These are phyloP conservation scores for Platygyra sinensis DNA, from an alignment of 64 coral and sea anemone species.

Conservation along the genomic window DNA sequence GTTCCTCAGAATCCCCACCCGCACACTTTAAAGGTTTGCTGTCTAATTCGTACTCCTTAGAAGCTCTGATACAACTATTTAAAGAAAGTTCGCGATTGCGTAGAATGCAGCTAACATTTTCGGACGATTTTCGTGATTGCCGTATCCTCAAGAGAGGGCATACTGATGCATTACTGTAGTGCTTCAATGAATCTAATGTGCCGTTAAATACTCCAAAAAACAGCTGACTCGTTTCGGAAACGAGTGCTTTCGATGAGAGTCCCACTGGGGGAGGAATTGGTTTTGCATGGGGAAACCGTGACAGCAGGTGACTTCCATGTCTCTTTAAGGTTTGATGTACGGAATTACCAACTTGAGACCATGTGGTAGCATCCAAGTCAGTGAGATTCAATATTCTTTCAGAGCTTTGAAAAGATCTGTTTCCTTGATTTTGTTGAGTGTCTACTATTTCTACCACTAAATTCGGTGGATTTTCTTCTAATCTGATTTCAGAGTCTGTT, in stretches of 20 bases:
- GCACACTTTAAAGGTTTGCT: constrained; percentile 38
- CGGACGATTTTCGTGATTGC: neutral
- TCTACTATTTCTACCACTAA: neutral
- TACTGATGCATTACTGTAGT: neutral
- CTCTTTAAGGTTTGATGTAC: neutral
- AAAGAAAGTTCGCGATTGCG: neutral
- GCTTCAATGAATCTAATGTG: neutral
- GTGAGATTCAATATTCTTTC: neutral
- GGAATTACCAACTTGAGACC: neutral
- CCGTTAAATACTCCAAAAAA: neutral
- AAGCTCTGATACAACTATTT: constrained; percentile 33
- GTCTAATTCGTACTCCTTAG: constrained; percentile 32
- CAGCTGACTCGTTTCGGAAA: neutral
- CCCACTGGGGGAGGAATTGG: neutral
- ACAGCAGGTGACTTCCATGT: too few relatives aligned
- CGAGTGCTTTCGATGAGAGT: neutral
- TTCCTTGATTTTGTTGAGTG: neutral
- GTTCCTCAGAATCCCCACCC: neutral
- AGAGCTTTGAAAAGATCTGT: neutral
- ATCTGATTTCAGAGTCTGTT: neutral
- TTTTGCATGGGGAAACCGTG: neutral
- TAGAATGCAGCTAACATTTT: constrained; percentile 14
- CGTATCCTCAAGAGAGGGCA: constrained; percentile 1
- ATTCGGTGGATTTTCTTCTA: neutral
- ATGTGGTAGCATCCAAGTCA: neutral